Percentiles rank a stretch among this genome's conserved stretches.
Evolutionary conservation across 2,797 vertebrate species (phyloP).

Genomic region (Geotrypetes seraphini): DNA sequence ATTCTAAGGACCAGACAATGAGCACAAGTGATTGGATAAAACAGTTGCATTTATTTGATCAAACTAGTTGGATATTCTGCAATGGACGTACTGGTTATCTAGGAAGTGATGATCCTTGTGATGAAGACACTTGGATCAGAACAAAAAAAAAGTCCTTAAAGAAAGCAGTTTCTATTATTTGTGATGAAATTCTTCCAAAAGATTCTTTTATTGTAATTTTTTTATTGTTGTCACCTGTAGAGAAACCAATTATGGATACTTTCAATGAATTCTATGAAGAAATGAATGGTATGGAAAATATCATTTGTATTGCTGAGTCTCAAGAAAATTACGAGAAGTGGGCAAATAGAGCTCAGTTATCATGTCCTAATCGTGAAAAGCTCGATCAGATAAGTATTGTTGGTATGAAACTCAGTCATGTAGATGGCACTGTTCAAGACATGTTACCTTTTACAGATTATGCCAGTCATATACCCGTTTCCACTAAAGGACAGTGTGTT

Average conservation of each 20-base stretch:
- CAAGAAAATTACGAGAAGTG: conserved; percentile 52
- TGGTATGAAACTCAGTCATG: conserved; percentile 66
- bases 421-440: conserved; percentile 57
- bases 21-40: conserved; percentile 39
- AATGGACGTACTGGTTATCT: conserved; percentile 61
- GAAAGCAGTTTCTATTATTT: conserved; percentile 61
- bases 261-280: conserved; percentile 70
- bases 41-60: conserved; percentile 55
- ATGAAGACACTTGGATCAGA: conserved; percentile 68
- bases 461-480: conserved; percentile 50
- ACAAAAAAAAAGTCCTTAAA: conserved; percentile 58
- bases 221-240: conserved; percentile 56
- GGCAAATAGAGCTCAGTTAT: conserved; percentile 55
- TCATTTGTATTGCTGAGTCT: conserved; percentile 64
- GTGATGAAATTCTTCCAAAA: conserved; percentile 62
- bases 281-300: conserved; percentile 68
- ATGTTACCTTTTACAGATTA: conserved; percentile 38
- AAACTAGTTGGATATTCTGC: conserved; percentile 77
- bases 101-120: conserved; percentile 53
- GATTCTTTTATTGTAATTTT: conserved; percentile 64
- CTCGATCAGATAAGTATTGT: conserved; percentile 53
- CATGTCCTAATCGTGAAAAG: conserved; percentile 44
- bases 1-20: conserved; percentile 36
- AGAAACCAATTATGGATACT: conserved; percentile 61
- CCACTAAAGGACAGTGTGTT: conserved; percentile 41